These are phyloP conservation scores for Dinoponera quadriceps DNA, from an alignment of 1,140 invertebrate species.

Conservation along the genomic window DNA sequence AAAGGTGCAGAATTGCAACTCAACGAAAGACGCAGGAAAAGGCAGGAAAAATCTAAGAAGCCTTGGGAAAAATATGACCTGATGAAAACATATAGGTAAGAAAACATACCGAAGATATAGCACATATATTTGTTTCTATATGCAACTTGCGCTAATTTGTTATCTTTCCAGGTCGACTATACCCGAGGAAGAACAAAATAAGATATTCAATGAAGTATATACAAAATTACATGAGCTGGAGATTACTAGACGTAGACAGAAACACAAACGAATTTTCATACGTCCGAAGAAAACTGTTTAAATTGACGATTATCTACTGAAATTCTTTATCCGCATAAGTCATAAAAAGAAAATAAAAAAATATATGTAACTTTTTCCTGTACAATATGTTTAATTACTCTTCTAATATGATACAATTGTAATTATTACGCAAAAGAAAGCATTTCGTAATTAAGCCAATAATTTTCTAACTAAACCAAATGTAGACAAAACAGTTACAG, in stretches of 20 bases:
- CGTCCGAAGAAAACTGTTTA: slow-evolving; percentile 88
- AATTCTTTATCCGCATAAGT: slow-evolving; percentile 17
- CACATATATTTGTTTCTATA: slow-evolving; percentile 13
- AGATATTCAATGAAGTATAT: slow-evolving; percentile 94
- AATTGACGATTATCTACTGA: slow-evolving; percentile 53
- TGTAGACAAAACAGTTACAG: slow-evolving; percentile 21
- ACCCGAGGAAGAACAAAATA: slow-evolving; percentile 94
- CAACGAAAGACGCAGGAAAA: slow-evolving; percentile 87
- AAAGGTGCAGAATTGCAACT: slow-evolving; percentile 89
- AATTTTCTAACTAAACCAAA: neutral
- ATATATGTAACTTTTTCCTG: slow-evolving; percentile 33
- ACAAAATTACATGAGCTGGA: slow-evolving; percentile 91
- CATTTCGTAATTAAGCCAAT: slow-evolving; percentile 1
- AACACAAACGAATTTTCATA: slow-evolving; percentile 89
- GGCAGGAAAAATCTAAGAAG: slow-evolving; percentile 86
- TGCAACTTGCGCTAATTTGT: slow-evolving; percentile 50
- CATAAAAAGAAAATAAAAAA: slow-evolving; percentile 37
- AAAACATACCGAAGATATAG: slow-evolving; percentile 4
- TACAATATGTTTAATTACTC: neutral
- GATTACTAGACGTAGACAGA: slow-evolving; percentile 88
- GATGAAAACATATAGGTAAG: slow-evolving; percentile 96
- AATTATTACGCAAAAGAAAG: neutral
- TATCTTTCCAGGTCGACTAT: slow-evolving; percentile 88
- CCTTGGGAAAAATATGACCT: slow-evolving; percentile 97
- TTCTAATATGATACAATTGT: neutral